Evolutionary conservation across 2,113 vertebrate genomes (phyloP).

Genomic region (Chloropsis hardwickii): DNA sequence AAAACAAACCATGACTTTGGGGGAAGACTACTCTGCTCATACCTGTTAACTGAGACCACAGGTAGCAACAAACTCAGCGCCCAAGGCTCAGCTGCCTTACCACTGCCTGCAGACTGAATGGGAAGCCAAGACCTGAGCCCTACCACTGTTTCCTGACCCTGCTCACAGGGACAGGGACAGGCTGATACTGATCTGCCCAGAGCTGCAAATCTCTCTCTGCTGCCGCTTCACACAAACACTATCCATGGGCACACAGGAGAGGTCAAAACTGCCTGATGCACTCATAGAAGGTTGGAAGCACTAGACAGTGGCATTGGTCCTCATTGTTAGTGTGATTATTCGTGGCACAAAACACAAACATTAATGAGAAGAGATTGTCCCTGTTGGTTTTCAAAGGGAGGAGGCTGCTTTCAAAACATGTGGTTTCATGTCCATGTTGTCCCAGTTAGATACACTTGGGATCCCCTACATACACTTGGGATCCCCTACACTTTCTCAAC

Average conservation of each 20-base stretch:
- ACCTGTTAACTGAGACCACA: not conserved
- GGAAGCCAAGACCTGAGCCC: not conserved
- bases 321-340: not conserved
- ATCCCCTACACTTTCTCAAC: conserved; percentile 9
- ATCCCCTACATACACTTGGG: conserved; percentile 34
- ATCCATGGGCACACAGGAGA: not conserved
- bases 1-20: not conserved
- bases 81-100: not conserved
- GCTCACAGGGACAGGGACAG: not conserved
- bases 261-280: not conserved
- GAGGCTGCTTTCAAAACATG: not conserved
- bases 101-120: not conserved
- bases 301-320: not conserved
- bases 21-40: not conserved
- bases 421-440: not conserved
- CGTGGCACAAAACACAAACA: not conserved
- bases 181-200: not conserved
- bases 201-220: not conserved
- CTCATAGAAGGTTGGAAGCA: not conserved
- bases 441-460: not conserved
- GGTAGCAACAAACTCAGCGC: not conserved
- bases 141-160: not conserved
- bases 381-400: not conserved
- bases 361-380: not conserved
- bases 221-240: not conserved